Conservation (phyloP, 2,797 vertebrate species). For the Darevskia nairensis region DNA sequence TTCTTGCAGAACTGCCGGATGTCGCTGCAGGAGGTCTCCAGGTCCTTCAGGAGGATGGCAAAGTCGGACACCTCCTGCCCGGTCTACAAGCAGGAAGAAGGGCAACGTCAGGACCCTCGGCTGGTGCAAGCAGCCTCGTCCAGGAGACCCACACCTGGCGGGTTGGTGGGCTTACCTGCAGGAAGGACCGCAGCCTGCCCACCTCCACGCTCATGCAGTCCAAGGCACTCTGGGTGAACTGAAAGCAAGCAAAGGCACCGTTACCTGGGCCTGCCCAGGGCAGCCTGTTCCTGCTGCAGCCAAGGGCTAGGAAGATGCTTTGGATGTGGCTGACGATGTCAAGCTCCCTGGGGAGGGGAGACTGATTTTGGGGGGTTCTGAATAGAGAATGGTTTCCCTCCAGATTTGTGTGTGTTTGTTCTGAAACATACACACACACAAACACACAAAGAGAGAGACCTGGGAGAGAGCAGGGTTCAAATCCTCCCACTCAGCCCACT, state of each 20-base stretch:
- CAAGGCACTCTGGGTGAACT: conserved; percentile 98
- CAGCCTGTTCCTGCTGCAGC: too few relatives aligned
- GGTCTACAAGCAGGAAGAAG: conserved; percentile 57
- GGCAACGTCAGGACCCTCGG: rapidly evolving
- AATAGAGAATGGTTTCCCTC: too few relatives aligned
- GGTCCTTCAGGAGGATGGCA: conserved; percentile 90
- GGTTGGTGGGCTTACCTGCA: conserved; percentile 76
- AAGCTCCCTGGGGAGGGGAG: not conserved
- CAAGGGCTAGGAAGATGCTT: not conserved
- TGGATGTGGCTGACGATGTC: rapidly evolving
- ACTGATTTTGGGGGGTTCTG: too few relatives aligned
- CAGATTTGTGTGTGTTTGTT: too few relatives aligned
- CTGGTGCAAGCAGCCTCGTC: rapidly evolving
- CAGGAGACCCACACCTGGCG: not conserved
- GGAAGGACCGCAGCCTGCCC: conserved; percentile 89
- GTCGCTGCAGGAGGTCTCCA: conserved; percentile 96
- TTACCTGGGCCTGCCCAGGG: conserved; percentile 1
- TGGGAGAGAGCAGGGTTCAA: not conserved
- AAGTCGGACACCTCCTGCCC: conserved; percentile 92
- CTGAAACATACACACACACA: too few relatives aligned
- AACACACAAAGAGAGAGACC: too few relatives aligned
- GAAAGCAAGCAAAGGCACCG: not conserved
- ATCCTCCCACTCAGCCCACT: not conserved
- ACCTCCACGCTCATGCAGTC: conserved; percentile 98
- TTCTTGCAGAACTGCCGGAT: conserved; percentile 99